phyloP scores from a whole-genome alignment of 2,888 invertebrate genomes.

The Dryococelus australis region DNA sequence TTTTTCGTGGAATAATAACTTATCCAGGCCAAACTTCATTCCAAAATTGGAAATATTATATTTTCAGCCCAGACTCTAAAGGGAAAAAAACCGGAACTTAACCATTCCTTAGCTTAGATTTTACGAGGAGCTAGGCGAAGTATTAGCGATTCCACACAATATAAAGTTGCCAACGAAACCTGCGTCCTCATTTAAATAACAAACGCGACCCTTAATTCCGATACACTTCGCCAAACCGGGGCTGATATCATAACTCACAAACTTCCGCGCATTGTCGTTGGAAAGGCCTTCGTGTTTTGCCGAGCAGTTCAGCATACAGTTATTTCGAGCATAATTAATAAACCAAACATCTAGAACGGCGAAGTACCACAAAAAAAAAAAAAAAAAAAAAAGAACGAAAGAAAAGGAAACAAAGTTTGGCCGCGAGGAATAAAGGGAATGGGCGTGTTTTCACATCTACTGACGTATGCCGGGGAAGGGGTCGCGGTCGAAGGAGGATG shows the following conservation, averaged over 20 bases:
- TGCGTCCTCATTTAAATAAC: too few relatives aligned
- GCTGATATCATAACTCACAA: background rate
- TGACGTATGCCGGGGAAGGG: background rate
- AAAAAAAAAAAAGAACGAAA: background rate
- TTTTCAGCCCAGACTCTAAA: too few relatives aligned
- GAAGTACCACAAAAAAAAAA: background rate
- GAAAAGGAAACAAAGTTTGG: conserved; percentile 17
- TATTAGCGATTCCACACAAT: too few relatives aligned
- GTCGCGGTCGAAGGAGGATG: background rate
- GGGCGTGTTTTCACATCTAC: background rate
- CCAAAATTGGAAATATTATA: too few relatives aligned
- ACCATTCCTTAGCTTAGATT: too few relatives aligned
- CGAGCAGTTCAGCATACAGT: background rate
- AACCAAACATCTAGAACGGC: background rate
- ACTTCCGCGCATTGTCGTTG: background rate
- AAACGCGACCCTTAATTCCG: too few relatives aligned
- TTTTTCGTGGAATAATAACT: too few relatives aligned
- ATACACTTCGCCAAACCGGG: background rate
- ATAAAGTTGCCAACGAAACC: too few relatives aligned
- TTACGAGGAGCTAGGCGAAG: too few relatives aligned
- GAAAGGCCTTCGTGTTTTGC: background rate
- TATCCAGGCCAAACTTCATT: too few relatives aligned
- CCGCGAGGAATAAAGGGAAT: background rate
- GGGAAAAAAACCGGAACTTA: too few relatives aligned
- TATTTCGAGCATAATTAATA: background rate